phyloP scores from a whole-genome alignment of 2,888 invertebrate genomes.

The Caenorhabditis sp. region DNA sequence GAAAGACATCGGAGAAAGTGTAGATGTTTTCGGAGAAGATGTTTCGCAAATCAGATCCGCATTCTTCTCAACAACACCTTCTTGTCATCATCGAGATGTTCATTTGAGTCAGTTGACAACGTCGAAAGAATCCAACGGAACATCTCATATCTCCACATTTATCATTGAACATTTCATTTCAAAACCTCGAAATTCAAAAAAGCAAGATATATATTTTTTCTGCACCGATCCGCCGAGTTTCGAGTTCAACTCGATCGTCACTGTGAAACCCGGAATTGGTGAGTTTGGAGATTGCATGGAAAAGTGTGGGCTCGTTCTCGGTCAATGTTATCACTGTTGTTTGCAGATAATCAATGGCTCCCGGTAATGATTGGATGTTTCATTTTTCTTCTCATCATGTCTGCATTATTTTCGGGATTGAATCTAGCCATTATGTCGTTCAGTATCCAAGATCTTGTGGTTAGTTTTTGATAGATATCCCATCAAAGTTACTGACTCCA shows the following conservation, averaged over 20 bases:
- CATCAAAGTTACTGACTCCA: background rate
- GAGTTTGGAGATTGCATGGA: background rate
- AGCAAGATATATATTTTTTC: constrained; percentile 8
- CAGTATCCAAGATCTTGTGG: constrained; percentile 75
- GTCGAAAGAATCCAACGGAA: background rate
- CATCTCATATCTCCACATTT: background rate
- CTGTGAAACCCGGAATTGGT: background rate
- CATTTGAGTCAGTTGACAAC: background rate
- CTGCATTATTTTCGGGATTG: constrained; percentile 91
- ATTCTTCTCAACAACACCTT: constrained; percentile 1
- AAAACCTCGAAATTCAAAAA: background rate
- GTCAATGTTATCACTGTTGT: no score
- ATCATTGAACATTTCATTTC: background rate
- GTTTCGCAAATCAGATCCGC: constrained; percentile 1
- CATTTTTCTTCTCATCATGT: constrained; percentile 80
- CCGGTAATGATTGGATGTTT: background rate
- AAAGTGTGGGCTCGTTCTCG: no score
- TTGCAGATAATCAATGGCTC: background rate
- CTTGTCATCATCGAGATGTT: background rate
- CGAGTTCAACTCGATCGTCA: constrained; percentile 9
- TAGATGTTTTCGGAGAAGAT: constrained; percentile 13
- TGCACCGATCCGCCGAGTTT: constrained; percentile 9
- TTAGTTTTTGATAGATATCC: constrained; percentile 9
- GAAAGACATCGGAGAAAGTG: background rate
- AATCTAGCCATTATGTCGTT: constrained; percentile 92